Conservation (phyloP, 2,888 invertebrate genomes). For the Frankliniella intonsa region DNA sequence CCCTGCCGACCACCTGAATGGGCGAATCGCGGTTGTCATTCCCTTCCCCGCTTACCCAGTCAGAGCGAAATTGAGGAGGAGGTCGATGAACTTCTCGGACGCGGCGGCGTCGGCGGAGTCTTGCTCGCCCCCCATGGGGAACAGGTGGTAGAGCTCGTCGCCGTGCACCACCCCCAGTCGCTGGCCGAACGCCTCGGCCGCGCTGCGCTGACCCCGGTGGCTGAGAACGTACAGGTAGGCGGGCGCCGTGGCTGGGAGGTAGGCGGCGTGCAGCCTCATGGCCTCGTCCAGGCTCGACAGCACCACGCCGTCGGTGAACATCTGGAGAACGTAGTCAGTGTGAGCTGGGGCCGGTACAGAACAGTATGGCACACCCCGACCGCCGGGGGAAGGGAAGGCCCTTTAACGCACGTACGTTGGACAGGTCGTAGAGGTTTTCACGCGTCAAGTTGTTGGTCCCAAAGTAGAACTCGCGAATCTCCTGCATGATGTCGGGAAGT, state of each 20-base stretch:
- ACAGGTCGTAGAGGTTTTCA: neutral
- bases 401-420: neutral
- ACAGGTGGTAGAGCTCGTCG: constrained; percentile 61
- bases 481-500: neutral
- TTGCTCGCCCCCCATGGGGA: constrained; percentile 52
- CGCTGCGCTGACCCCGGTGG: constrained; percentile 4
- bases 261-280: constrained; percentile 4
- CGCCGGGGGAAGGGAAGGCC: neutral
- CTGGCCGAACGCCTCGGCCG: neutral
- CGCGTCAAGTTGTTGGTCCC: neutral
- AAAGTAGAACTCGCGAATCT: constrained; percentile 16
- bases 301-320: constrained; percentile 3
- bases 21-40: neutral
- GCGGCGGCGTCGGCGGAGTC: neutral
- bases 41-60: constrained; percentile 57
- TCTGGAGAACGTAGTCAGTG: neutral
- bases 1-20: too few species aligned
- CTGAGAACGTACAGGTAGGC: neutral
- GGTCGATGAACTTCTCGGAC: neutral
- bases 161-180: constrained; percentile 52
- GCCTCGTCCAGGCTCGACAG: constrained; percentile 2
- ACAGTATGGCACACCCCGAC: neutral
- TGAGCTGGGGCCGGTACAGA: neutral
- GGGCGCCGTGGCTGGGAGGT: neutral
- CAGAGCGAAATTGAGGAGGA: constrained; percentile 52